Conservation (phyloP, 2,888 invertebrate genomes). For the Epinotia demarniana region DNA sequence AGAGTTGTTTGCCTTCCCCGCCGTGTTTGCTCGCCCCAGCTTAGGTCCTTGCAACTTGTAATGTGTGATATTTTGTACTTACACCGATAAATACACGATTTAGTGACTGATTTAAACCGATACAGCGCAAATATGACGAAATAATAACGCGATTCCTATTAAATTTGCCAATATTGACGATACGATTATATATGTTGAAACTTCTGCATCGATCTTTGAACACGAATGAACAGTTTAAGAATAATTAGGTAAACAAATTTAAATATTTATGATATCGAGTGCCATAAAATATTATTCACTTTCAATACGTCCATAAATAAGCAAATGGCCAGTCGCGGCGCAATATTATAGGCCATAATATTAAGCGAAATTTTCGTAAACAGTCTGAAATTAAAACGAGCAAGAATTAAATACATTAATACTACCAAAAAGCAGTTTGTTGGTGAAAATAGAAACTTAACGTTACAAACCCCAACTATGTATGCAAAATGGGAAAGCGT, state of each 20-base stretch:
- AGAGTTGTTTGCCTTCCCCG: constrained; percentile 49
- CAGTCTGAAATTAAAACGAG: constrained; percentile 28
- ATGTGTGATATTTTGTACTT: constrained; percentile 35
- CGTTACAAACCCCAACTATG: constrained; percentile 26
- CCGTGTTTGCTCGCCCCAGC: constrained; percentile 33
- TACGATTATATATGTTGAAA: neutral
- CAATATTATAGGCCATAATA: constrained; percentile 25
- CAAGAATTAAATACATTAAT: constrained; percentile 25
- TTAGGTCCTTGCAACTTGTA: constrained; percentile 38
- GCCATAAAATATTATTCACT: constrained; percentile 23
- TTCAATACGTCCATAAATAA: constrained; percentile 26
- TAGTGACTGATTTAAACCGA: neutral
- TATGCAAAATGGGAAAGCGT: constrained; percentile 27
- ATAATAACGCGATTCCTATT: too few species aligned
- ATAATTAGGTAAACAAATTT: neutral
- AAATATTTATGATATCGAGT: neutral
- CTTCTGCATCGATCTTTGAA: neutral
- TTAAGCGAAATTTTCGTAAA: constrained; percentile 17
- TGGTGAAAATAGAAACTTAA: constrained; percentile 32
- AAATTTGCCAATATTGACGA: too few species aligned
- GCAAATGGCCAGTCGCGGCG: constrained; percentile 12
- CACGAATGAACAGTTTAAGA: neutral
- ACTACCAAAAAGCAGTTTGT: constrained; percentile 25
- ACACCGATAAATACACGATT: constrained; percentile 24
- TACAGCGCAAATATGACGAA: constrained; percentile 3